Evolutionary conservation across 2,113 vertebrate species (phyloP).

Genomic region (Cygnus buccinator): DNA sequence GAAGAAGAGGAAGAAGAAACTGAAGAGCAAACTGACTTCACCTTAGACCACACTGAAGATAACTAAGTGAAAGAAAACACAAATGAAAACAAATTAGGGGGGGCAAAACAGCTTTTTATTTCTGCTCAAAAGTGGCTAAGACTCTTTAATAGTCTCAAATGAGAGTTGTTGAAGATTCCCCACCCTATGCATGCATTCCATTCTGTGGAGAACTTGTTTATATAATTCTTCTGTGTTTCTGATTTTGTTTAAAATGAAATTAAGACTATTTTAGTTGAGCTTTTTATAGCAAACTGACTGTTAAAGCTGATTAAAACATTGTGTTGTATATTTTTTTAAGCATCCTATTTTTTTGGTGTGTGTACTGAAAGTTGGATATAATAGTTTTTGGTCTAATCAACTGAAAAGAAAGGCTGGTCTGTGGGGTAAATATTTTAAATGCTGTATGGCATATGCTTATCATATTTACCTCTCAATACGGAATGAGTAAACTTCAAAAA

Average conservation of each 20-base stretch:
- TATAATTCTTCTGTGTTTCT: constrained; percentile 77
- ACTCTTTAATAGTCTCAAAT: constrained; percentile 68
- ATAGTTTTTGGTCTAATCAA: constrained; percentile 68
- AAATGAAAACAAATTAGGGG: background rate
- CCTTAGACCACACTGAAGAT: constrained; percentile 75
- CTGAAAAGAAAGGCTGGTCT: constrained; percentile 57
- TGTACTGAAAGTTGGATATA: constrained; percentile 67
- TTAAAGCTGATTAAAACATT: constrained; percentile 73
- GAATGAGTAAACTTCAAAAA: constrained; percentile 59
- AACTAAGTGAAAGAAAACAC: constrained; percentile 60
- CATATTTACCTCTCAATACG: constrained; percentile 66
- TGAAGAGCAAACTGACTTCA: constrained; percentile 71
- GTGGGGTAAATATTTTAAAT: constrained; percentile 66
- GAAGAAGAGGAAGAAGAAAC: constrained; percentile 58
- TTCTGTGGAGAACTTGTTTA: constrained; percentile 70
- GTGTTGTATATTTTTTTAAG: constrained; percentile 82
- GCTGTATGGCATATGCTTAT: constrained; percentile 31
- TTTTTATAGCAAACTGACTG: constrained; percentile 79
- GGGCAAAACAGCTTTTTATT: constrained; percentile 58
- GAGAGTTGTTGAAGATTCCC: constrained; percentile 38
- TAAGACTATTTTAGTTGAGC: constrained; percentile 77
- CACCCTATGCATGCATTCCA: constrained; percentile 79
- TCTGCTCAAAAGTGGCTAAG: constrained; percentile 56
- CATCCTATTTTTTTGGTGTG: constrained; percentile 75
- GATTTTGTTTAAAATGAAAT: constrained; percentile 75